phyloP scores from a whole-genome alignment of 2,113 vertebrate genomes.

The Pangasianodon hypophthalmus region DNA sequence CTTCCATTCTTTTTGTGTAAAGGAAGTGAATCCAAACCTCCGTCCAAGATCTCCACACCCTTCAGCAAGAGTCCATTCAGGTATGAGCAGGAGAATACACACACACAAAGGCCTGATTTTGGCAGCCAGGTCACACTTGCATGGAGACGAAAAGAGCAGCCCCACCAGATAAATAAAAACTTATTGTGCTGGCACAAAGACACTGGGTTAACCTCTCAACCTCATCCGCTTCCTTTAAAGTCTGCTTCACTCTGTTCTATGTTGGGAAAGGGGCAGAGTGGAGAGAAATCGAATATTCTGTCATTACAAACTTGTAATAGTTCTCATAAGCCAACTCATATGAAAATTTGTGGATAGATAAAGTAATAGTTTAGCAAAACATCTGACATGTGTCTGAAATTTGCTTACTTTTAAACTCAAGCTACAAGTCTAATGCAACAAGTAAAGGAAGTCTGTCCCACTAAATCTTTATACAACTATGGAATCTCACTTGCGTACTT shows the following conservation, averaged over 20 bases:
- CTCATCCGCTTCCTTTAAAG: constrained; percentile 39
- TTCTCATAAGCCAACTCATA: background rate
- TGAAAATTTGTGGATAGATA: background rate
- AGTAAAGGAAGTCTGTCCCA: background rate
- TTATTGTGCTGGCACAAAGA: constrained; percentile 74
- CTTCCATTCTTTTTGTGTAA: constrained; percentile 2
- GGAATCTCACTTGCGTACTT: background rate
- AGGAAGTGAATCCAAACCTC: constrained; percentile 53
- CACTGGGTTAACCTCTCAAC: constrained; percentile 71
- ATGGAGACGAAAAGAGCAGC: constrained; percentile 72
- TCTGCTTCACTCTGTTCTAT: background rate
- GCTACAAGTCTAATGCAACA: background rate
- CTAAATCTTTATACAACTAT: background rate
- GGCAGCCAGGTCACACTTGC: constrained; percentile 72
- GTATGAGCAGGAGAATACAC: constrained; percentile 68
- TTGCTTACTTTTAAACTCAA: background rate
- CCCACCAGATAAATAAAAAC: constrained; percentile 76
- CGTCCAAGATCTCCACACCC: constrained; percentile 56
- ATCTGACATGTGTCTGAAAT: too few relatives aligned
- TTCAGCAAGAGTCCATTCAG: constrained; percentile 60
- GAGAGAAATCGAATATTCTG: background rate
- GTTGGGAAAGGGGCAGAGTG: background rate
- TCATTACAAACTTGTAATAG: background rate
- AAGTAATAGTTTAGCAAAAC: background rate
- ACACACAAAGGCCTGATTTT: constrained; percentile 74